These are phyloP conservation scores for Athalia circularis DNA, from an alignment of 2,888 invertebrate genomes.

Conservation along the genomic window DNA sequence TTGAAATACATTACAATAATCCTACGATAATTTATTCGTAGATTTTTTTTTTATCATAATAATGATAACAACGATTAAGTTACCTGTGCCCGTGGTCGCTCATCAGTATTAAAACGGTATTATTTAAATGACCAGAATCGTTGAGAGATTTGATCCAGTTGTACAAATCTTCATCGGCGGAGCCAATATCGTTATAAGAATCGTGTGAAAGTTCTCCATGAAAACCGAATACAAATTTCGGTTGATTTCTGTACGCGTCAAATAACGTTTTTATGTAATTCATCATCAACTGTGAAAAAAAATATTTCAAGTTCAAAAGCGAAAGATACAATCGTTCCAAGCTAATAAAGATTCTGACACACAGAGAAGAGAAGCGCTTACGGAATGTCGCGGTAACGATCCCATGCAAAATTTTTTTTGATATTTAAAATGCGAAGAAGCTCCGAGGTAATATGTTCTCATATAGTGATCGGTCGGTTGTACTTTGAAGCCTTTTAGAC, in stretches of 20 bases:
- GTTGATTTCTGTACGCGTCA: slow-evolving; percentile 80
- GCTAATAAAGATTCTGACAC: no score
- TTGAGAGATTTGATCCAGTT: slow-evolving; percentile 81
- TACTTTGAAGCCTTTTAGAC: slow-evolving; percentile 88
- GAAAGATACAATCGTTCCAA: slow-evolving; percentile 14
- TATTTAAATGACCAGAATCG: slow-evolving; percentile 80
- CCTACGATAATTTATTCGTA: not conserved
- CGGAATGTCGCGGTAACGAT: slow-evolving; percentile 84
- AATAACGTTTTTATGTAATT: slow-evolving; percentile 77
- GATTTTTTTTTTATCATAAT: not conserved
- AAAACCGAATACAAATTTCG: slow-evolving; percentile 91
- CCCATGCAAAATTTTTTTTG: slow-evolving; percentile 83
- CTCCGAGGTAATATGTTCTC: slow-evolving; percentile 86
- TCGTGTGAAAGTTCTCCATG: slow-evolving; percentile 93
- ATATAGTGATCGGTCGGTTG: slow-evolving; percentile 95
- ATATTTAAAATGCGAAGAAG: slow-evolving; percentile 76
- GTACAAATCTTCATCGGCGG: slow-evolving; percentile 84
- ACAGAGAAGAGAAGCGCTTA: slow-evolving; percentile 62
- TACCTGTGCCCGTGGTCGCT: slow-evolving; percentile 94
- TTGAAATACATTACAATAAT: slow-evolving; percentile 32
- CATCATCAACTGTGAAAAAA: slow-evolving; percentile 72
- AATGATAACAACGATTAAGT: slow-evolving; percentile 37
- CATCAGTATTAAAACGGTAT: slow-evolving; percentile 91
- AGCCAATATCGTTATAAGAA: slow-evolving; percentile 86
- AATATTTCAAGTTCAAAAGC: slow-evolving; percentile 12